Evolutionary conservation across 1,140 invertebrate species (phyloP), one percentile per base, ranked within the genome.

Genomic region (Drosophila lini): DNA sequence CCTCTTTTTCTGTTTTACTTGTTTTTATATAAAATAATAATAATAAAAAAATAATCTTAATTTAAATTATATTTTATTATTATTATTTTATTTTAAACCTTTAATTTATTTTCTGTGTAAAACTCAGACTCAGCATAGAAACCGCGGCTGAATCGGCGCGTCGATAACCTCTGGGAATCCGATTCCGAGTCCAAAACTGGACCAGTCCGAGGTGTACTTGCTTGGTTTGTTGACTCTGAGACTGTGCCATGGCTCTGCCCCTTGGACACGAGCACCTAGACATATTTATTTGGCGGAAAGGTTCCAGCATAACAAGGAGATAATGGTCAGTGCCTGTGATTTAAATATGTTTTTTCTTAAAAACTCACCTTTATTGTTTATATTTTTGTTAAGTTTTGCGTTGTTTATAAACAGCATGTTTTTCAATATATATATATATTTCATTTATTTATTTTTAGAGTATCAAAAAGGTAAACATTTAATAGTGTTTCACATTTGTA

Each of bases 171-270:
- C 47, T 70, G 31, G 42, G 8, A 44, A 34, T 36, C 32, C 32
- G 32, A 53, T 52, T 52, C 50, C 0, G n/a, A 28, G n/a, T 10
- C 32, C 16, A n/a, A 5, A 53, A 36, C 50, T 53, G 50, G 34
- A 71, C 44, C 52, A 70, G 15, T 69, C 31, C 19, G 15, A 40
- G 50, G 31, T 19, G 48, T 19, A 44, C 52, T 36, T 55, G 31
- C 42, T 71, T 71, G 68, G 65, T 53, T 70, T 58, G 52, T 71
- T 71, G 68, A 70, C 68, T 50, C 50, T 19, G 6, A 25, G 25
- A 25, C 11, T 1, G 11, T 34, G 11, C 28, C 28, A 50, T 11
- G 25, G 15, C 28, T 32, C n/a, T 68, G 63, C 28, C 64, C 34
- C 28, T 40, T 56, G 52, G 38, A 63, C 61, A 57, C 31, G 16